phyloP scores from a whole-genome alignment of 2,113 vertebrate genomes.

The Mixornis gularis region DNA sequence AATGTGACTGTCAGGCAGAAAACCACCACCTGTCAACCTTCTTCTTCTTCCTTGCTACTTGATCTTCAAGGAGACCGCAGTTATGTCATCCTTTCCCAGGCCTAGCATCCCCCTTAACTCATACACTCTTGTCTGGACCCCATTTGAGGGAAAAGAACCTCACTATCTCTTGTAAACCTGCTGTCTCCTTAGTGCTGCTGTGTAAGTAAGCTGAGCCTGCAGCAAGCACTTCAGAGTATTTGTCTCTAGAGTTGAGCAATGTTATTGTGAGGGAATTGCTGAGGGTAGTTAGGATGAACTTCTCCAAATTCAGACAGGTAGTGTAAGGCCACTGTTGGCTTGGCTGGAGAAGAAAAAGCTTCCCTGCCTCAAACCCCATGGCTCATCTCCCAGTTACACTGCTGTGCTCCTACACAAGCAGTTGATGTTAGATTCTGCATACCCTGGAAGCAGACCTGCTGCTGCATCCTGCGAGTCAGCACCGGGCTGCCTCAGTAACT shows the following conservation, averaged over 20 bases:
- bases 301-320: neutral
- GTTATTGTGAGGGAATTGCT: neutral
- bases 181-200: neutral
- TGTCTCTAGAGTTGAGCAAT: neutral
- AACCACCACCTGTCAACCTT: neutral
- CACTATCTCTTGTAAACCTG: neutral
- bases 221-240: neutral
- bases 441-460: neutral
- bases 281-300: neutral
- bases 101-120: neutral
- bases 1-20: neutral
- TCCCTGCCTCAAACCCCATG: fast-evolving
- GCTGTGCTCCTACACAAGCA: neutral
- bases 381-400: neutral
- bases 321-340: neutral
- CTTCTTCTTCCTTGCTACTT: neutral
- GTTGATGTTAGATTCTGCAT: neutral
- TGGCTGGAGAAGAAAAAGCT: neutral
- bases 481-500: slow-evolving; percentile 47
- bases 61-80: neutral
- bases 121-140: neutral
- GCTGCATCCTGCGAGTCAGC: neutral
- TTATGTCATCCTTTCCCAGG: neutral
- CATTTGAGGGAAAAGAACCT: neutral
- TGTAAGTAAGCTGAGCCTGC: neutral